Conservation (phyloP, 2,113 vertebrate genomes). For the Pelodiscus sinensis region DNA sequence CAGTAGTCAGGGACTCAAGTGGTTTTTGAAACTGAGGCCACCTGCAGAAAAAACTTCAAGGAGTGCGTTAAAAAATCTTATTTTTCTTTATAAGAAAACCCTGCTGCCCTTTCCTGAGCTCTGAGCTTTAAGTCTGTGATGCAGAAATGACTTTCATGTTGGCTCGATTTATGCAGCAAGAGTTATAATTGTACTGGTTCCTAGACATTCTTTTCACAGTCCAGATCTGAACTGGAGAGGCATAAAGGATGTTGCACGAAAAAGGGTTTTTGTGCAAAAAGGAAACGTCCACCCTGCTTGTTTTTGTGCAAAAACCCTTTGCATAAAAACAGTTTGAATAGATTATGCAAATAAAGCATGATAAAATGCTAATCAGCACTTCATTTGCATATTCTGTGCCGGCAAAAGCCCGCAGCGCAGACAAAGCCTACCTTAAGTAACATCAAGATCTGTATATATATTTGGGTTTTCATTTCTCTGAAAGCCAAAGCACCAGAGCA, state of each 20-base stretch:
- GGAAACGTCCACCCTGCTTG: too few relatives aligned
- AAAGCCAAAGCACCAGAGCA: neutral
- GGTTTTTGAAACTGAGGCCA: constrained; percentile 38
- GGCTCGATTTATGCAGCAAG: neutral
- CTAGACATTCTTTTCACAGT: neutral
- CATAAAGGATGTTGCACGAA: too few relatives aligned
- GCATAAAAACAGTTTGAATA: too few relatives aligned
- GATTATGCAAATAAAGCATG: too few relatives aligned
- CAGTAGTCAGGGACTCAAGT: neutral
- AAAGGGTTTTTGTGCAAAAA: too few relatives aligned
- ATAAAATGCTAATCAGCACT: too few relatives aligned
- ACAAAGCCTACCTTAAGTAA: neutral
- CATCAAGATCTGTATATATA: fast-evolving
- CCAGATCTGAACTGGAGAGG: neutral
- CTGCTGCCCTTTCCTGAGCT: neutral
- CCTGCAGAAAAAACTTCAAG: neutral
- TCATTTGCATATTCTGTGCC: too few relatives aligned
- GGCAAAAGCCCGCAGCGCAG: too few relatives aligned
- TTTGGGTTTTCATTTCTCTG: neutral
- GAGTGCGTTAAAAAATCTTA: neutral
- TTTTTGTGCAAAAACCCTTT: too few relatives aligned
- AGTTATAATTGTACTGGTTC: neutral
- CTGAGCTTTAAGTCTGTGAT: neutral
- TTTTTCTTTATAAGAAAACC: neutral
- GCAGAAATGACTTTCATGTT: fast-evolving